Evolutionary conservation across 2,888 invertebrate species (phyloP).

Genomic region (Tachina fera): DNA sequence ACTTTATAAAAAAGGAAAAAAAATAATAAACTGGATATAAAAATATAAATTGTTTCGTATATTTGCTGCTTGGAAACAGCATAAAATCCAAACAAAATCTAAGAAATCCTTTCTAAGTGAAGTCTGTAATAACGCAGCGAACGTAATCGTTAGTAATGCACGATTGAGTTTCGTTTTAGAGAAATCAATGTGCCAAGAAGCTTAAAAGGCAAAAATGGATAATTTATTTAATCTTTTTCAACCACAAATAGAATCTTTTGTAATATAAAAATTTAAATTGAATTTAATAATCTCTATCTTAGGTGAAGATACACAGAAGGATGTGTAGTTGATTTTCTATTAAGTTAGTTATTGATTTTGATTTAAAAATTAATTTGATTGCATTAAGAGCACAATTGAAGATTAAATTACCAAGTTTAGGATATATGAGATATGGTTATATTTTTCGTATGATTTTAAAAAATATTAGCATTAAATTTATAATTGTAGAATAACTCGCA

Average conservation of each 20-base stretch:
- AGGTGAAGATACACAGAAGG: background rate
- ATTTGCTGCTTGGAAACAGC: slow-evolving; percentile 1
- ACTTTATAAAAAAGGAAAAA: slow-evolving; percentile 18
- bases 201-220: slow-evolving; percentile 12
- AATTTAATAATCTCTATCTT: slow-evolving; percentile 20
- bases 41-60: slow-evolving; percentile 22
- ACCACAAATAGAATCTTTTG: slow-evolving; percentile 12
- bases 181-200: slow-evolving; percentile 51
- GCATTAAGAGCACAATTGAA: too few species aligned
- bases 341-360: background rate
- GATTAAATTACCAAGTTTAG: too few species aligned
- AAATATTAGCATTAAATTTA: too few species aligned
- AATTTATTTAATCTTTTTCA: background rate
- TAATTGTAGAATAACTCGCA: too few species aligned
- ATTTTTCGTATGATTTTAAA: background rate
- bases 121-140: background rate
- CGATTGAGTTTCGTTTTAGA: slow-evolving; percentile 62
- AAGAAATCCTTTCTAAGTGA: slow-evolving; percentile 32
- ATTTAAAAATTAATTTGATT: background rate
- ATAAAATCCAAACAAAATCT: slow-evolving; percentile 6
- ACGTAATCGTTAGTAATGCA: slow-evolving; percentile 64
- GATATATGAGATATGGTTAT: too few species aligned
- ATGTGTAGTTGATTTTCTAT: slow-evolving; percentile 3
- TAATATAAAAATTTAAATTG: slow-evolving; percentile 49
- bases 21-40: background rate